Base-by-base conservation (phyloP, 1,140 invertebrate genomes). In the Ceratina japonica region DNA sequence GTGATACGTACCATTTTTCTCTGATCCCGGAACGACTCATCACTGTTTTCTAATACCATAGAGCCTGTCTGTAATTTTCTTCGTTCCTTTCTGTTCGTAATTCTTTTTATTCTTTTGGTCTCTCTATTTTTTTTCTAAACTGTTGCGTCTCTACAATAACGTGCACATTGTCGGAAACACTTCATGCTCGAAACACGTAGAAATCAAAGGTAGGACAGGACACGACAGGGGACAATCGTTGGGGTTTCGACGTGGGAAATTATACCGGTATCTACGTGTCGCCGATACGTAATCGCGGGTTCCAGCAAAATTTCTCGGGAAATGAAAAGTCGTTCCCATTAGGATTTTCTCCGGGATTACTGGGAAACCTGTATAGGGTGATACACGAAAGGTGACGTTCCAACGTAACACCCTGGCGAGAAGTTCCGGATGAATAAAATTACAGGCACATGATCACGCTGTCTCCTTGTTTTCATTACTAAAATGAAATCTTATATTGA, bases 81-180 rank as follows among this genome's bases (percentile, higher is more conserved):
- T 59, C 56, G n/a, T 56, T 56, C 13, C n/a, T 18, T 56, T 56
- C 5, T 56, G 16, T 56, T 16, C n/a, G 54, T 16, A 56, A 56
- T 56, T 16, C 1, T 18, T 54, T 54, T 54, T 18, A n/a, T 56
- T 56, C n/a, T n/a, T n/a, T 56, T 56, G 15, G 13, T 56, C 54
- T n/a, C 56, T 59, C 5, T 59, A 5, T 59, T 58, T 31, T 54
- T 54, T 54, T 54, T 54, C 52, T n/a, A 20, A 31, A 22, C 31
- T 52, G n/a, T 54, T 64, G 71, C 59, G 44, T 63, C 18, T 62
- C 13, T 61, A 13, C 44, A 24, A 52, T 64, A 37, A n/a, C 37
- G 15, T 61, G 22, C 75, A 76, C 75, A 76, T 76, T 65, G 75
- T 76, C 65, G 56, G 64, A 20, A 31, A 76, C 75, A 70, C 75